A percentile compares a stretch with the other conserved stretches of the same genome.
phyloP scores from a whole-genome alignment of 2,888 invertebrate genomes.

The Ptychoptera albimana region DNA sequence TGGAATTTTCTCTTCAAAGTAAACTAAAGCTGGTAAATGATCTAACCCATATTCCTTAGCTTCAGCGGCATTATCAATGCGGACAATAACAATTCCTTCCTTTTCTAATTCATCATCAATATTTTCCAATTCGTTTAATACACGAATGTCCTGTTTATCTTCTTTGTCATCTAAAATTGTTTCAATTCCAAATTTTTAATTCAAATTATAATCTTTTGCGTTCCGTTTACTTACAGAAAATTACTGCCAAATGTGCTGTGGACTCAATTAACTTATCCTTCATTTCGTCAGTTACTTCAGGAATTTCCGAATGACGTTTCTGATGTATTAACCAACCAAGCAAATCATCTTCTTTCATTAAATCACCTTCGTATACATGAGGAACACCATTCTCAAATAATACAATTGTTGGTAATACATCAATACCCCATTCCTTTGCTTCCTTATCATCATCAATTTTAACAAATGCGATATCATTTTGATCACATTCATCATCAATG shows the following conservation, averaged over 20 bases:
- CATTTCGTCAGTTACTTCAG: constrained; percentile 86
- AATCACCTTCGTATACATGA: constrained; percentile 63
- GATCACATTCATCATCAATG: constrained; percentile 87
- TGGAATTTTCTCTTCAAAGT: constrained; percentile 84
- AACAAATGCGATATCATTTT: constrained; percentile 80
- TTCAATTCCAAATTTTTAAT: neutral
- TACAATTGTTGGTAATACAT: constrained; percentile 67
- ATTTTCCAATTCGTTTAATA: constrained; percentile 77
- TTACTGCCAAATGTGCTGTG: constrained; percentile 67
- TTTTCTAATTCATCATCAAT: constrained; percentile 83
- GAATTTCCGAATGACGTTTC: constrained; percentile 78
- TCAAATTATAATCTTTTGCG: neutral
- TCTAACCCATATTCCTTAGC: constrained; percentile 84
- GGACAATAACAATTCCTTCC: constrained; percentile 78
- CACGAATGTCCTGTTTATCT: constrained; percentile 74
- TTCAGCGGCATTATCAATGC: constrained; percentile 78
- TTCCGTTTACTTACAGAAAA: constrained; percentile 61
- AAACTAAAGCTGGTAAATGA: constrained; percentile 61
- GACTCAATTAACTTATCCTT: constrained; percentile 76
- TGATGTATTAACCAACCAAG: constrained; percentile 84
- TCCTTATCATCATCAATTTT: constrained; percentile 80
- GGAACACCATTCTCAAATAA: constrained; percentile 57
- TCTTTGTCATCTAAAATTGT: constrained; percentile 61
- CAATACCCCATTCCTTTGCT: constrained; percentile 80
- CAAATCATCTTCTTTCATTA: constrained; percentile 79